Evolutionary conservation across 2,113 vertebrate genomes (phyloP).

Genomic region (Typhlomys cinereus): DNA sequence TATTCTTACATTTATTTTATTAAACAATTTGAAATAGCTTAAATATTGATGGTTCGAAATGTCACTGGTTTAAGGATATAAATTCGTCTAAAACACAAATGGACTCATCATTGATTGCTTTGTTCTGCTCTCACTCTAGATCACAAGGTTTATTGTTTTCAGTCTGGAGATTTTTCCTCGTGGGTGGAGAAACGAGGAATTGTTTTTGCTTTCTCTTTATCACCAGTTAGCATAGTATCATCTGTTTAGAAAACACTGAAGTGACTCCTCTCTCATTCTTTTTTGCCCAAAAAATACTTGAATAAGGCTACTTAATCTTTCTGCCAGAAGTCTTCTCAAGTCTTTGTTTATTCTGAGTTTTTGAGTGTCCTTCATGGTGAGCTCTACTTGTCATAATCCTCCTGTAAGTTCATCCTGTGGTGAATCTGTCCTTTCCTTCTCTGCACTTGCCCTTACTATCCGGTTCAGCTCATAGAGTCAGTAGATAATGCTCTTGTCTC

Average conservation of each 20-base stretch:
- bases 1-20: not conserved
- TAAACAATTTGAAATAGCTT: not conserved
- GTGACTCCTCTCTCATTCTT: not conserved
- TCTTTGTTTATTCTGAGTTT: not conserved
- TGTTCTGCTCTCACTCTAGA: not conserved
- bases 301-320: conserved; percentile 13
- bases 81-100: conserved; percentile 1
- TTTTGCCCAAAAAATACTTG: not conserved
- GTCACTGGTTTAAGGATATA: not conserved
- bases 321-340: not conserved
- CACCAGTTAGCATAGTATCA: not conserved
- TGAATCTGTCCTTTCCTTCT: not conserved
- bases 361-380: not conserved
- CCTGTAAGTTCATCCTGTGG: not conserved
- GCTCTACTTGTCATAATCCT: not conserved
- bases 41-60: not conserved
- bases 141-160: conserved; percentile 3
- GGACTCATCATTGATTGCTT: not conserved
- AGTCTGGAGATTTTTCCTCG: not conserved
- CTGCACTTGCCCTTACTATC: not conserved
- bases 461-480: too few species aligned
- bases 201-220: not conserved
- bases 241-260: conserved; percentile 28
- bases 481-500: too few species aligned
- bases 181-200: not conserved